Conservation (phyloP, 2,888 invertebrate genomes). For the Cordilura impudica region DNA sequence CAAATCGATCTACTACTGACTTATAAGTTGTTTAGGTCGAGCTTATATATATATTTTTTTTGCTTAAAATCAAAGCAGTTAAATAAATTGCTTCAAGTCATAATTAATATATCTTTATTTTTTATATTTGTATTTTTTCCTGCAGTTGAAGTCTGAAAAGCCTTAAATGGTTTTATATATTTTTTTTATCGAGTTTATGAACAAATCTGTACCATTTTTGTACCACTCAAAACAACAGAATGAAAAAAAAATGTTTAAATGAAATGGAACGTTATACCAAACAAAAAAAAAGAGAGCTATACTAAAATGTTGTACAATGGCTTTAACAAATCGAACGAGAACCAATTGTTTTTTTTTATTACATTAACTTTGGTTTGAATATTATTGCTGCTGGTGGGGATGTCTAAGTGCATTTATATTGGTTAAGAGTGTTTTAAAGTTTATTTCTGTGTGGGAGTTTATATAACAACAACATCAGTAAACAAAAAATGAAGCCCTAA, state of each 20-base stretch:
- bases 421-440: neutral
- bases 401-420: slow-evolving; percentile 3
- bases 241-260: slow-evolving; percentile 31
- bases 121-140: no score
- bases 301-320: slow-evolving; percentile 41
- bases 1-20: no score
- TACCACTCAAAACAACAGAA: slow-evolving; percentile 25
- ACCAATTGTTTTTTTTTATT: slow-evolving; percentile 61
- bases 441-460: neutral
- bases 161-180: no score
- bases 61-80: no score
- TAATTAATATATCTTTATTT: no score
- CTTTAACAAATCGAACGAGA: slow-evolving; percentile 59
- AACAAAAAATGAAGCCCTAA: slow-evolving; percentile 33
- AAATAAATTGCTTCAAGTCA: no score
- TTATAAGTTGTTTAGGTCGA: no score
- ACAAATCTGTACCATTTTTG: neutral
- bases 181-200: no score
- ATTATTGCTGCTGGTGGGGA: slow-evolving; percentile 10
- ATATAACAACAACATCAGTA: neutral
- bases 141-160: no score
- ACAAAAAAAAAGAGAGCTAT: slow-evolving; percentile 10
- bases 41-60: no score
- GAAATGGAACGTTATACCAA: slow-evolving; percentile 36
- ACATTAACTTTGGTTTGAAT: slow-evolving; percentile 52